phyloP scores from a whole-genome alignment of 2,888 invertebrate genomes.

The Cheilosia soror region DNA sequence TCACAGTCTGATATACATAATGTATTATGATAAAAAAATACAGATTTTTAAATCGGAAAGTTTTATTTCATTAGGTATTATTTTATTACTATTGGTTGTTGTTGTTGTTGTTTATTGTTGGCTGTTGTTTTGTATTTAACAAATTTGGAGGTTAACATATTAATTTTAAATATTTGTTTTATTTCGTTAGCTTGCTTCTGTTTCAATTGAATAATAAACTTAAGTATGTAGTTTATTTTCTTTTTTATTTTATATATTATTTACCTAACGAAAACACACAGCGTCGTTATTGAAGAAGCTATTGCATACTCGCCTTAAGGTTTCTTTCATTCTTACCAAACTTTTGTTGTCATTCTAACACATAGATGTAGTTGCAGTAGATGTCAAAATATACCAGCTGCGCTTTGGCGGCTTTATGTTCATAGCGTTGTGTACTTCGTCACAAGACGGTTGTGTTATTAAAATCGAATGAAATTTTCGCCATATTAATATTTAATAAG shows the following conservation, averaged over 20 bases:
- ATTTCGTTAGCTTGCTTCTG: slow-evolving; percentile 51
- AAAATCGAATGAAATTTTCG: not conserved
- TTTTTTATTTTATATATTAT: slow-evolving; percentile 3
- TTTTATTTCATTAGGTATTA: not conserved
- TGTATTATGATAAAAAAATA: slow-evolving; percentile 1
- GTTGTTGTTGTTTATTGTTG: slow-evolving; percentile 23
- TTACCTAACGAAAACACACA: slow-evolving; percentile 10
- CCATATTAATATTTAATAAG: not conserved
- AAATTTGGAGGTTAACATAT: slow-evolving; percentile 56
- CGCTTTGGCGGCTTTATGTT: not conserved
- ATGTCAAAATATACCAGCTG: not conserved
- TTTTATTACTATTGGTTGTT: slow-evolving; percentile 23
- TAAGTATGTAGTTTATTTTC: slow-evolving; percentile 57
- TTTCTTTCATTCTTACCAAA: too few species aligned
- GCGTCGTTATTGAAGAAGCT: slow-evolving; percentile 30
- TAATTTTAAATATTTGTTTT: slow-evolving; percentile 49
- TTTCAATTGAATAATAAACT: slow-evolving; percentile 70
- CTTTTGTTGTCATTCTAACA: not conserved
- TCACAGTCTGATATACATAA: slow-evolving; percentile 40
- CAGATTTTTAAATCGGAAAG: slow-evolving; percentile 13
- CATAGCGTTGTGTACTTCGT: not conserved
- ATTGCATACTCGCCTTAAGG: too few species aligned
- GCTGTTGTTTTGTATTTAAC: slow-evolving; percentile 31
- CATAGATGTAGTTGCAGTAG: not conserved
- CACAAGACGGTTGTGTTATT: not conserved